Evolutionary conservation across 2,888 invertebrate species (phyloP).

Genomic region (Liopterus haemorrhoidalis): DNA sequence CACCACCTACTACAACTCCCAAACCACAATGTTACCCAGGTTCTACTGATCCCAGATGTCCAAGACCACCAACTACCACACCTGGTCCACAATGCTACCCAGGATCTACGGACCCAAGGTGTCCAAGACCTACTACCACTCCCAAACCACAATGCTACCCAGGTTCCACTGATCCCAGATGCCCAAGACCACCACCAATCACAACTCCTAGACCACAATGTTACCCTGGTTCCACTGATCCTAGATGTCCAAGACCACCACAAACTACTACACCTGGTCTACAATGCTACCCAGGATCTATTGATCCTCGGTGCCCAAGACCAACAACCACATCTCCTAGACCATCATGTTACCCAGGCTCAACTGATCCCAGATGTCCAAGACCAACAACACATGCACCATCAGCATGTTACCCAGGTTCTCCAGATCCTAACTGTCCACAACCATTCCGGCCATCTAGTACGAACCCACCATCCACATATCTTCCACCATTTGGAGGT

Average conservation of each 20-base stretch:
- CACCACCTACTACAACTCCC: constrained; percentile 24
- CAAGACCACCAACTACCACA: no score
- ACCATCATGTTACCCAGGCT: constrained; percentile 25
- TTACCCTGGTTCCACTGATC: constrained; percentile 30
- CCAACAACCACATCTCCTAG: constrained; percentile 14
- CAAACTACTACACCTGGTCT: constrained; percentile 34
- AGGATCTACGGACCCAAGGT: constrained; percentile 32
- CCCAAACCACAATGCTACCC: constrained; percentile 30
- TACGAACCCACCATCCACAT: constrained; percentile 40
- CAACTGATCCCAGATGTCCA: constrained; percentile 31
- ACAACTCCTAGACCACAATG: constrained; percentile 7
- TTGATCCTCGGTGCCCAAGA: constrained; percentile 38
- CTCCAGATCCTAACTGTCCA: constrained; percentile 44
- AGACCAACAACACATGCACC: constrained; percentile 34
- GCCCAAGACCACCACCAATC: constrained; percentile 26
- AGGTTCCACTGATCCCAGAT: constrained; percentile 35
- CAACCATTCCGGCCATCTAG: constrained; percentile 34
- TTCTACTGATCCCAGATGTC: constrained; percentile 21
- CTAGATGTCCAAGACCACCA: constrained; percentile 19
- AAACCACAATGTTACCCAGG: neutral
- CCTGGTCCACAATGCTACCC: constrained; percentile 39
- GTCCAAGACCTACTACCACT: constrained; percentile 22
- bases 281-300: constrained; percentile 41
- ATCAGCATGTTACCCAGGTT: constrained; percentile 45
- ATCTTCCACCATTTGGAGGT: constrained; percentile 48